These are phyloP conservation scores for Rhopilema esculentum DNA, from an alignment of 30 jellyfish, hydroid and myxozoan species.

Conservation along the genomic window DNA sequence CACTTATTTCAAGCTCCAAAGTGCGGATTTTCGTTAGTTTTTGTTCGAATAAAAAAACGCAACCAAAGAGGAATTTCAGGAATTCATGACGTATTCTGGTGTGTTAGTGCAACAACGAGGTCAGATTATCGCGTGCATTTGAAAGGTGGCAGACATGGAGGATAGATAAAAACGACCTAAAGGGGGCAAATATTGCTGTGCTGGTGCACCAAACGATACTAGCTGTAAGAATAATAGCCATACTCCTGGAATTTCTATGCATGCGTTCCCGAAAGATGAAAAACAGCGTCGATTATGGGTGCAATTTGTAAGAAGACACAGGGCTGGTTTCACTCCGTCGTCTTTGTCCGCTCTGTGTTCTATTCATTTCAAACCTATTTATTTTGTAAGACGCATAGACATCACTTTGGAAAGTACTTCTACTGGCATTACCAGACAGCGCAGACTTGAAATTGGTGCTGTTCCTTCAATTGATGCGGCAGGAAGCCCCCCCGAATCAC, in stretches of 20 bases:
- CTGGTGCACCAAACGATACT: conserved; percentile 29
- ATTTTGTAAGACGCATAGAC: conserved; percentile 14
- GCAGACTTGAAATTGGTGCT: conserved; percentile 25
- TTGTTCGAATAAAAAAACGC: conserved; percentile 1
- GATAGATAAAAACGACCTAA: not conserved
- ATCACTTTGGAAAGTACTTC: not conserved
- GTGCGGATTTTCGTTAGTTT: not conserved
- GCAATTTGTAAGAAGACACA: conserved; percentile 32
- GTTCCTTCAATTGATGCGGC: conserved; percentile 20
- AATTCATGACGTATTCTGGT: conserved; percentile 15
- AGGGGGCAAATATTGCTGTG: conserved; percentile 15
- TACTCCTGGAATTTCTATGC: conserved; percentile 16
- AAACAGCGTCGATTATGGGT: conserved; percentile 24
- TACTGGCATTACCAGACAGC: conserved; percentile 3
- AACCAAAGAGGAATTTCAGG: conserved; percentile 21
- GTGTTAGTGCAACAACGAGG: not conserved
- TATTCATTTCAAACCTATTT: conserved; percentile 10
- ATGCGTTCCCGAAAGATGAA: conserved; percentile 6
- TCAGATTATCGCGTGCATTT: not conserved
- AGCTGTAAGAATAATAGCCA: conserved; percentile 9
- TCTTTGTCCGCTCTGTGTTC: not conserved
- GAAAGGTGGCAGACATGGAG: not conserved
- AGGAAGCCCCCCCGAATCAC: not conserved
- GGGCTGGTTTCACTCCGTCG: conserved; percentile 14
- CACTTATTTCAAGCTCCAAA: conserved; percentile 4